Evolutionary conservation across 2,797 vertebrate genomes (phyloP).

Genomic region (Dallia pectoralis): DNA sequence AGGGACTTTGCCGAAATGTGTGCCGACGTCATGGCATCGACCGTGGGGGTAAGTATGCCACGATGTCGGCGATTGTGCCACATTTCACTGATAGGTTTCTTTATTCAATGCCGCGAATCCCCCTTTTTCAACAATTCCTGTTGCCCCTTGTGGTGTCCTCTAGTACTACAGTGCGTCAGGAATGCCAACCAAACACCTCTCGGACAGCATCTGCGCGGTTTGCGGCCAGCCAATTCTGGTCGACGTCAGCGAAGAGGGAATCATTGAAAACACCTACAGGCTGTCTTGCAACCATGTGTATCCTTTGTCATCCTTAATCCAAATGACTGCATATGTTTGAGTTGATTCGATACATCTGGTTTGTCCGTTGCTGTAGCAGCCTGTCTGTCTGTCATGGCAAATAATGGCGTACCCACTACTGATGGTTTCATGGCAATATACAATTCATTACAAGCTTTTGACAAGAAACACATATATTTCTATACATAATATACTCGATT

Average conservation of each 20-base stretch:
- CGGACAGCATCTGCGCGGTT: slow-evolving; percentile 93
- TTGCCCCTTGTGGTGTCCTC: background rate
- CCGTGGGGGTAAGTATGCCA: slow-evolving; percentile 84
- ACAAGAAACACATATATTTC: too few species aligned
- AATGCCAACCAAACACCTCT: slow-evolving; percentile 98
- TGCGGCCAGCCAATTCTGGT: slow-evolving; percentile 98
- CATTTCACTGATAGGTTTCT: background rate
- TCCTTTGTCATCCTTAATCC: slow-evolving; percentile 69
- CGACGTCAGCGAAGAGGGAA: slow-evolving; percentile 95
- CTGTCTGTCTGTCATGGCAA: background rate
- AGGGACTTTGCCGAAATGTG: slow-evolving; percentile 99
- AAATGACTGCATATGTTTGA: background rate
- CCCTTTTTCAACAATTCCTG: background rate
- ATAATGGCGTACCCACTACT: too few species aligned
- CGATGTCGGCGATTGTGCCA: background rate
- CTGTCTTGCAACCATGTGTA: slow-evolving; percentile 99
- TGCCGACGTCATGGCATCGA: slow-evolving; percentile 98
- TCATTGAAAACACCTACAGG: slow-evolving; percentile 97
- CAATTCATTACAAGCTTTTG: too few species aligned
- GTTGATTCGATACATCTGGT: background rate
- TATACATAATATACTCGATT: too few species aligned
- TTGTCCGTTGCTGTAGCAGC: background rate
- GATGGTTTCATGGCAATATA: too few species aligned
- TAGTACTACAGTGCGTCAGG: slow-evolving; percentile 96
- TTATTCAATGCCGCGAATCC: background rate